Evolutionary conservation across 1,140 invertebrate species (phyloP), one percentile per base, ranked within the genome.

Genomic region (Calosoma granatense): DNA sequence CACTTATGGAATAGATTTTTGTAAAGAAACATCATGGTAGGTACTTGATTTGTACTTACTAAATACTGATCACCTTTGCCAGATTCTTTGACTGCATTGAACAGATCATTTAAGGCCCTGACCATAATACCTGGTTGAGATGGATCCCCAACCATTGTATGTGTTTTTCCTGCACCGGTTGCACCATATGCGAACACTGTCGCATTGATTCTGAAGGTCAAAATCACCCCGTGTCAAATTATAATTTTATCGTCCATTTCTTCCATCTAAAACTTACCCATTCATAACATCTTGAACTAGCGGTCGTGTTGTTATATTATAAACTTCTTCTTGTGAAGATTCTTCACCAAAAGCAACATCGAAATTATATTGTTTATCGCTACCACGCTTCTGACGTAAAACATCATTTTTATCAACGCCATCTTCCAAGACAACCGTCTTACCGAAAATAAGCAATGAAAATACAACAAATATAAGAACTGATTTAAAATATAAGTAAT

Each of bases 111-210:
- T 2, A 94, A 78, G 3, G 92, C 86, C 54, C 88, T 75, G 0
- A 89, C 85, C 92, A 95, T 95, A 36, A 95, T 86, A 0, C 93
- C 92, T 2, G 88, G 87, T 36, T 85, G 75, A 15, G 80, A 71
- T 41, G 81, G 69, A 23, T 79, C 82, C 0, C 90, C 90, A 0
- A 87, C 84, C 90, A 94, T 94, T 1, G 92, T 95, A 68, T 92
- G 83, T 0, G 92, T 95, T 74, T 95, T 96, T 11, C 92, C 92
- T 20, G 90, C 86, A 0, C 92, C 90, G 15, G 93, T 96, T 0
- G 92, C 88, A n/a, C 92, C 94, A 69, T 98, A 98, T 1, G 94
- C 94, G 74, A 98, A 97, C 0, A 97, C 92, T 0, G 94, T 95
- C 0, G 90, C 94, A 67, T 97, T 98, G 67, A 94, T 97, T 15